phyloP scores from a whole-genome alignment of 1,140 invertebrate species.

The Drosophila mayri region DNA sequence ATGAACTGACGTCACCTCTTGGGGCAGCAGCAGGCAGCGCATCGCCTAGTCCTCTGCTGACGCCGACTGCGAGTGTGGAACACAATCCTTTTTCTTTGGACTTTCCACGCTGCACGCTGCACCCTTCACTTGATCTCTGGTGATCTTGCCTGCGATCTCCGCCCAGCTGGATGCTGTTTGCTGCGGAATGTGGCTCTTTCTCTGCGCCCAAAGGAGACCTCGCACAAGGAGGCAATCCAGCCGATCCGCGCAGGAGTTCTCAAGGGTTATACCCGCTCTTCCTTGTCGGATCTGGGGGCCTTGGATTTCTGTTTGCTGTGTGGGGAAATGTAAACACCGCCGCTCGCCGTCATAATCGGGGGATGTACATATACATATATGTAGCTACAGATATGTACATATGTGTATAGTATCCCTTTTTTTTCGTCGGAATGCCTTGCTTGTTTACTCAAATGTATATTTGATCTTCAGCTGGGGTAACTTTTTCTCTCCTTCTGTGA shows the following conservation, averaged over 20 bases:
- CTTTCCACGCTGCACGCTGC: constrained; percentile 72
- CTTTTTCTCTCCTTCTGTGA: constrained; percentile 26
- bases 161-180: constrained; percentile 50
- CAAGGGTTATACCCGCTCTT: constrained; percentile 61
- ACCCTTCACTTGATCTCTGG: constrained; percentile 79
- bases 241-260: constrained; percentile 70
- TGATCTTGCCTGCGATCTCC: constrained; percentile 55
- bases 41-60: constrained; percentile 38
- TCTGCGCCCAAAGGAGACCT: constrained; percentile 14
- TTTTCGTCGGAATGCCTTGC: constrained; percentile 71
- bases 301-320: constrained; percentile 66
- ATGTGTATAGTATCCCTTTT: constrained; percentile 61
- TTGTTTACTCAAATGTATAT: constrained; percentile 81
- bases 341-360: constrained; percentile 58
- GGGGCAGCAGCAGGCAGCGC: constrained; percentile 53
- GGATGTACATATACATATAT: constrained; percentile 10
- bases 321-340: constrained; percentile 80
- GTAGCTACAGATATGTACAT: not conserved
- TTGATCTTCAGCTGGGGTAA: constrained; percentile 62
- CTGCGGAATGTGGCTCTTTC: constrained; percentile 30
- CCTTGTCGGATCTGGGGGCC: constrained; percentile 65
- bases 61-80: constrained; percentile 16
- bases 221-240: constrained; percentile 31
- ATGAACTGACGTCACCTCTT: constrained; percentile 79
- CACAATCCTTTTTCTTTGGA: constrained; percentile 75